phyloP scores from a whole-genome alignment of 2,797 vertebrate species.

The Taenioides sp. region DNA sequence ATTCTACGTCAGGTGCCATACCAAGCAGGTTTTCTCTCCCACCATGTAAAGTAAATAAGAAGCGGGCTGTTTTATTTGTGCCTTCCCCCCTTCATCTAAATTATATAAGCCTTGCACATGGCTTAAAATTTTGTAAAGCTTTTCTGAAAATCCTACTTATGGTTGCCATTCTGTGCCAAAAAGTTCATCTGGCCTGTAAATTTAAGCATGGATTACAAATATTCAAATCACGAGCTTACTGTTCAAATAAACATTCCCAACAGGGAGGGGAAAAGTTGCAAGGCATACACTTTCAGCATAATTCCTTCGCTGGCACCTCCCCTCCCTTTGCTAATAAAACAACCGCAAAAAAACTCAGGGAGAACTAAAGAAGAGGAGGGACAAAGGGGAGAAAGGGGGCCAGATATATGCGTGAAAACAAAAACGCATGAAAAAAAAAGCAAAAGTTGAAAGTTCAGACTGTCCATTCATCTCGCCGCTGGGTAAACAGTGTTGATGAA shows the following conservation, averaged over 20 bases:
- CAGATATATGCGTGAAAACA: slow-evolving; percentile 54
- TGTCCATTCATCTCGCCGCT: slow-evolving; percentile 71
- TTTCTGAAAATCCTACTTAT: slow-evolving; percentile 88
- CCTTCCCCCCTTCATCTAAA: slow-evolving; percentile 71
- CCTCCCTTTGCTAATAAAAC: slow-evolving; percentile 70
- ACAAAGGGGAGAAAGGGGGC: not conserved
- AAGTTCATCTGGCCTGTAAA: slow-evolving; percentile 90
- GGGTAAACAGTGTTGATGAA: slow-evolving; percentile 81
- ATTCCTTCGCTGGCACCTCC: slow-evolving; percentile 80
- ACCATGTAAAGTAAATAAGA: slow-evolving; percentile 78
- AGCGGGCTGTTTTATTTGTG: slow-evolving; percentile 72
- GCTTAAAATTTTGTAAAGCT: slow-evolving; percentile 88
- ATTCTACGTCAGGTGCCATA: slow-evolving; percentile 59
- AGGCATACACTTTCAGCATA: slow-evolving; percentile 86
- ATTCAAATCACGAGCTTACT: slow-evolving; percentile 90
- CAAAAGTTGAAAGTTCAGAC: slow-evolving; percentile 73
- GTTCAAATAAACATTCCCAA: slow-evolving; percentile 90
- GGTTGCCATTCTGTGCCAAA: slow-evolving; percentile 85
- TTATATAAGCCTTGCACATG: slow-evolving; percentile 88
- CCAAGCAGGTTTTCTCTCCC: slow-evolving; percentile 59
- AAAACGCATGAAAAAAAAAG: slow-evolving; percentile 43
- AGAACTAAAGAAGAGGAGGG: slow-evolving; percentile 19
- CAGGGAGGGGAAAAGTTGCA: slow-evolving; percentile 83
- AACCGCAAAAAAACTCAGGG: slow-evolving; percentile 53
- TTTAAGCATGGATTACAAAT: slow-evolving; percentile 90